phyloP scores from a whole-genome alignment of 2,113 vertebrate species.

The Poeciliopsis retropinna region DNA sequence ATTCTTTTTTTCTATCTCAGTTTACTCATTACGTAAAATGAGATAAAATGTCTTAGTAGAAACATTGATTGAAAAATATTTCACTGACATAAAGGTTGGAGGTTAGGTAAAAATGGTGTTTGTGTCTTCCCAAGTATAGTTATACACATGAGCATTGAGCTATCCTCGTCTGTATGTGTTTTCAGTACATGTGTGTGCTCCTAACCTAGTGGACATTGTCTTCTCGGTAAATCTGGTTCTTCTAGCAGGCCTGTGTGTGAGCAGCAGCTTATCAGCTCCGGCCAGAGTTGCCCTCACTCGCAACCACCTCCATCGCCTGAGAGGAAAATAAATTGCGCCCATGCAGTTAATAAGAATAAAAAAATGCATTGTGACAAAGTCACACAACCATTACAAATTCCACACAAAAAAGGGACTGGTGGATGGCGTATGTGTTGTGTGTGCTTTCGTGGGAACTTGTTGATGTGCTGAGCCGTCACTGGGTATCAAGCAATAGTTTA shows the following conservation, averaged over 20 bases:
- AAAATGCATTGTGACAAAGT: constrained; percentile 89
- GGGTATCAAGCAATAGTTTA: constrained; percentile 35
- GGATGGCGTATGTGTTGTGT: constrained; percentile 67
- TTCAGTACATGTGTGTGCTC: constrained; percentile 51
- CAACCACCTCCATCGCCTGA: constrained; percentile 87
- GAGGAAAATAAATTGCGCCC: constrained; percentile 97
- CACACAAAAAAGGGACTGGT: constrained; percentile 56
- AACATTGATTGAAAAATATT: neutral
- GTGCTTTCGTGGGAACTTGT: constrained; percentile 6
- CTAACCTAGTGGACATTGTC: constrained; percentile 90
- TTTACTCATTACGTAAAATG: neutral
- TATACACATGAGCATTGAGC: constrained; percentile 23
- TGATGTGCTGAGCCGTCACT: constrained; percentile 37
- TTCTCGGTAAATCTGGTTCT: constrained; percentile 90
- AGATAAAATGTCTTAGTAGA: no score
- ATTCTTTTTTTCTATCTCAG: neutral
- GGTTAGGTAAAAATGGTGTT: neutral
- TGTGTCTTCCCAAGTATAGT: constrained; percentile 21
- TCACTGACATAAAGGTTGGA: neutral
- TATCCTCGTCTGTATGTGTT: constrained; percentile 25
- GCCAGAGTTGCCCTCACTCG: constrained; percentile 87
- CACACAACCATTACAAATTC: constrained; percentile 83
- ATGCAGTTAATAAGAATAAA: constrained; percentile 94
- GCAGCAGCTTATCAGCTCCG: constrained; percentile 90
- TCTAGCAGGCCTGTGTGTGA: constrained; percentile 83